A percentile compares a stretch with the other conserved stretches of the same genome.
Conservation (phyloP, 2,888 invertebrate species). For the Drosophila helvetica region DNA sequence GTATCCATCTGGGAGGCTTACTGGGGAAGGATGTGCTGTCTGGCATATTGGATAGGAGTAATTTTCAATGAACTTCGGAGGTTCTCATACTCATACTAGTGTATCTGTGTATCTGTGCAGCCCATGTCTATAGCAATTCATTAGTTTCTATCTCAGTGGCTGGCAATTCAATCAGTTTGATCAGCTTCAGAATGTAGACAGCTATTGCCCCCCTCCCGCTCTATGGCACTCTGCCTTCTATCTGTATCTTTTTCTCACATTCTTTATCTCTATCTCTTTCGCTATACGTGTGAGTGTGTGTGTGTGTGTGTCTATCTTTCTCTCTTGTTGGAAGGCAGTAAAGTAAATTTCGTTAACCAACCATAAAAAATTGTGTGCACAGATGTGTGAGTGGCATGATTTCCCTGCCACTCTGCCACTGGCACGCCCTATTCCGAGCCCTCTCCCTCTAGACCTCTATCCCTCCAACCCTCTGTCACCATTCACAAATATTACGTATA, state of each 20-base stretch:
- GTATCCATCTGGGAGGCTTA: constrained; percentile 13
- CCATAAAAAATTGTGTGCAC: constrained; percentile 49
- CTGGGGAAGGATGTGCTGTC: not conserved
- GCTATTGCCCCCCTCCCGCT: constrained; percentile 16
- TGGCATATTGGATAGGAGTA: not conserved
- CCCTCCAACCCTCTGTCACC: not conserved
- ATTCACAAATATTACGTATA: constrained; percentile 64
- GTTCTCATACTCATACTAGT: not conserved
- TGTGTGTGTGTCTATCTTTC: not conserved
- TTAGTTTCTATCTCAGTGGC: constrained; percentile 50
- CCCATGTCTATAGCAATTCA: constrained; percentile 30
- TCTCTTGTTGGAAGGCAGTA: constrained; percentile 30
- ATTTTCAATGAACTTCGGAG: not conserved
- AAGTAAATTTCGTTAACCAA: constrained; percentile 54
- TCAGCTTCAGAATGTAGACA: constrained; percentile 38
- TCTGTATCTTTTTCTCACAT: not conserved
- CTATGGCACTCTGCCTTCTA: not conserved
- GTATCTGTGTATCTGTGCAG: not conserved
- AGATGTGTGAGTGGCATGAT: constrained; percentile 43
- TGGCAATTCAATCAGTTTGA: constrained; percentile 51
- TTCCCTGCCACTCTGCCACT: constrained; percentile 22
- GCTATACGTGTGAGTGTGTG: not conserved
- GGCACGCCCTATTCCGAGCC: constrained; percentile 5
- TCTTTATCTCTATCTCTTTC: not conserved
- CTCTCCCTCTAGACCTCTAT: not conserved